These are phyloP conservation scores for Melanotaenia parkinsoni DNA, from an alignment of 2,797 vertebrate genomes.

Conservation along the genomic window DNA sequence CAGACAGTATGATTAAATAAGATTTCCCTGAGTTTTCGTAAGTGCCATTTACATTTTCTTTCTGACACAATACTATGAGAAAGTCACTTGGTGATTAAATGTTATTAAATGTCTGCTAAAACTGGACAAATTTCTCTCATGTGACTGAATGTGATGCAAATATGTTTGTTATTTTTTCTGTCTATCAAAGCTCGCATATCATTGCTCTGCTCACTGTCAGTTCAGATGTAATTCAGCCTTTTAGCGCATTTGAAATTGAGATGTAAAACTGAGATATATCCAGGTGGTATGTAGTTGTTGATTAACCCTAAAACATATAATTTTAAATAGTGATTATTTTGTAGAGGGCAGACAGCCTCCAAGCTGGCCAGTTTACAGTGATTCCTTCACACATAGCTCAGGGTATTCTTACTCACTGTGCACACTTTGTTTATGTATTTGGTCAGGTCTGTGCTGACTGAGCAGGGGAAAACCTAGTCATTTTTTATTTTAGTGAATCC, in stretches of 20 bases:
- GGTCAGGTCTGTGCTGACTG: constrained; percentile 47
- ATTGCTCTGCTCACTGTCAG: constrained; percentile 7
- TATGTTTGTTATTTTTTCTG: constrained; percentile 10
- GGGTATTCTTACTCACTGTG: constrained; percentile 13
- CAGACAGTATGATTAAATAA: not conserved
- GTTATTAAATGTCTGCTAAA: constrained; percentile 1
- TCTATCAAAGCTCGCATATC: not conserved
- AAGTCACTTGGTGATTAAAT: not conserved
- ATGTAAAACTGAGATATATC: not conserved
- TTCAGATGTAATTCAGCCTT: not conserved
- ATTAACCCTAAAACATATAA: not conserved
- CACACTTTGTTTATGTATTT: constrained; percentile 52
- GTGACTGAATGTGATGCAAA: constrained; percentile 19
- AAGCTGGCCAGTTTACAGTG: constrained; percentile 9
- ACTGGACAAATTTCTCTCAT: constrained; percentile 22
- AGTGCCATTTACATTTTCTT: not conserved
- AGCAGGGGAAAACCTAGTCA: constrained; percentile 65
- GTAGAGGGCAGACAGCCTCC: not conserved
- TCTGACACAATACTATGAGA: not conserved
- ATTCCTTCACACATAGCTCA: constrained; percentile 1
- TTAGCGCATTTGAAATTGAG: not conserved
- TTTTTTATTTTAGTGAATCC: constrained; percentile 69
- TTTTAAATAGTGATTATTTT: constrained; percentile 1
- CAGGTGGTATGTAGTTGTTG: not conserved
- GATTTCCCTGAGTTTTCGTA: not conserved